A percentile compares a stretch with the other conserved stretches of the same genome.
phyloP scores from a whole-genome alignment of 35 echinoderm and acorn worm genomes.

The Nesometra sesokonis region DNA sequence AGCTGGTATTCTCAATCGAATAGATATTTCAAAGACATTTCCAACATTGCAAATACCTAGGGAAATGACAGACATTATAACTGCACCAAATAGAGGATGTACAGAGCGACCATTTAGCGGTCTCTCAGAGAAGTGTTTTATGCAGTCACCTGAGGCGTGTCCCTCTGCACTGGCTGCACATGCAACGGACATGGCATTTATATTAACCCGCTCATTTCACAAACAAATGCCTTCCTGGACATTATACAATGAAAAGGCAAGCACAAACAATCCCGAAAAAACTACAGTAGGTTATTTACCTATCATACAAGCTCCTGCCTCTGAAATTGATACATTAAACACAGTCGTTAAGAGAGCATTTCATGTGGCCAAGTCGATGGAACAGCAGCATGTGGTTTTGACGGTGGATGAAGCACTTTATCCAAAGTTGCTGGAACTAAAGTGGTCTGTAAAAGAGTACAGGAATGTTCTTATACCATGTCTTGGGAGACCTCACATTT shows the following conservation, averaged over 20 bases:
- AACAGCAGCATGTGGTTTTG: conserved; percentile 22
- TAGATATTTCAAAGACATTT: background rate
- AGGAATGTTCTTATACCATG: background rate
- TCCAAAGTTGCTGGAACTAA: background rate
- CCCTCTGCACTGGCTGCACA: too few species aligned
- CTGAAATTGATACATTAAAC: conserved; percentile 38
- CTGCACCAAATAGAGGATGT: background rate
- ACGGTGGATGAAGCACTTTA: conserved; percentile 10
- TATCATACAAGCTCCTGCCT: conserved; percentile 28
- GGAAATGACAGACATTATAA: conserved; percentile 14
- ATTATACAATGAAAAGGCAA: conserved; percentile 28
- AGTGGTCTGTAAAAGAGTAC: background rate
- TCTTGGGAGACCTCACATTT: background rate
- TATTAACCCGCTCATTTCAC: background rate
- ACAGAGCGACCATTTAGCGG: too few species aligned
- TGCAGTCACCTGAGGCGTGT: too few species aligned
- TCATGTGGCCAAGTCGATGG: conserved; percentile 1
- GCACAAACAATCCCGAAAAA: background rate
- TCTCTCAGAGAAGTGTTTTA: too few species aligned
- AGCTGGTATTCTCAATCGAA: too few species aligned
- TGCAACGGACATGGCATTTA: conserved; percentile 8
- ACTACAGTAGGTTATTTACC: conserved; percentile 28
- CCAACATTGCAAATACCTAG: background rate
- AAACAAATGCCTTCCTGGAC: conserved; percentile 24
- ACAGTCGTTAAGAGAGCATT: conserved; percentile 31